Base-by-base conservation (phyloP, 1,140 invertebrate genomes). In the Ericerus pela region DNA sequence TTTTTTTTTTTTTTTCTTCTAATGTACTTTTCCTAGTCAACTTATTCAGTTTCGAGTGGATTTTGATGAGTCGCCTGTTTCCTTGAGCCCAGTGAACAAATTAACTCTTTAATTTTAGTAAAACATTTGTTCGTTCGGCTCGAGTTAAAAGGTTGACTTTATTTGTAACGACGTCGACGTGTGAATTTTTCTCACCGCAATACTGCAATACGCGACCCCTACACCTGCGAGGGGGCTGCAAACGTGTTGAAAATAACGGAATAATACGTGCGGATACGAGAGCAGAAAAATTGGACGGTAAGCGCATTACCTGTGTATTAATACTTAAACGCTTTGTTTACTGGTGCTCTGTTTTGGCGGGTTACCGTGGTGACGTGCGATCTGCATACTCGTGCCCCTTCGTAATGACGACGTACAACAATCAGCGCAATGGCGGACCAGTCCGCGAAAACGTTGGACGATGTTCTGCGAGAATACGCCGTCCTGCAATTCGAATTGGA, bases 11-110 rank as follows among this genome's bases (percentile, higher is more conserved):
- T 10, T 38, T 38, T 38, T n/a, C 4, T 24, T 10, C 10, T 22
- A 8, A 10, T 5, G 16, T 47, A 24, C 4, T 22, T 5, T 47
- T 20, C 20, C 41, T 14, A 16, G 20, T 22, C 6, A 5, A 41
- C 37, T 4, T 47, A 47, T 18, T 16, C 10, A 18, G n/a, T 14
- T 10, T 8, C 30, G n/a, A 18, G 20, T 16, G n/a, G 36, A 38
- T 38, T 38, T 38, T 38, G 14, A 38, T 24, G 26, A 47, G 41
- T 47, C 26, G 41, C 41, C 41, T 47, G 14, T 47, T 47, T 47
- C 41, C 41, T 47, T 47, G 41, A 47, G 41, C 41, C 41, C 41
- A 47, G 41, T 47, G 41, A 47, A 47, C 41, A 47, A 47, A 47
- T 47, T 47, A 24, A 47, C 22, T 2, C 26, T 10, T 14, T 47